These are phyloP conservation scores for Cancer borealis DNA, from an alignment of 2,888 invertebrate species.

Conservation along the genomic window DNA sequence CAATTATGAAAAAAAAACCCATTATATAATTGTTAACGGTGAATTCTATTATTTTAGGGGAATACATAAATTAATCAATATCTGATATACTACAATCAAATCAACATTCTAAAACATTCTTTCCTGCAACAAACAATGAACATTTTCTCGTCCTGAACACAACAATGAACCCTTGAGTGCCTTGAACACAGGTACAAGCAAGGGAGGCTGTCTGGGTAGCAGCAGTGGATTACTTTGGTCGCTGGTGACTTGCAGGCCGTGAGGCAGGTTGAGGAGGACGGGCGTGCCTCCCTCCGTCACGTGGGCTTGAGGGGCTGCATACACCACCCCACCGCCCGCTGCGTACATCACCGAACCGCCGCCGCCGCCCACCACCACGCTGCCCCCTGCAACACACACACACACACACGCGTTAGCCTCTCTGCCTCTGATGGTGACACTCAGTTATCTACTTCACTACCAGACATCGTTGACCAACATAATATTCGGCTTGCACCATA, in stretches of 20 bases:
- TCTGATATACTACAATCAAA: no score
- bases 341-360: conserved; percentile 68
- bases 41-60: no score
- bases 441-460: neutral
- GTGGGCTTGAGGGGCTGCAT: conserved; percentile 56
- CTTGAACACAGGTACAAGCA: neutral
- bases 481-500: neutral
- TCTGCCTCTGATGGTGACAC: no score
- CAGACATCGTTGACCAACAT: neutral
- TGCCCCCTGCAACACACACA: conserved; percentile 60
- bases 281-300: conserved; percentile 58
- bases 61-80: no score
- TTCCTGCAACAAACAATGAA: no score
- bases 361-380: conserved; percentile 64
- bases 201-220: neutral
- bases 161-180: no score
- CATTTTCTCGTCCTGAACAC: no score
- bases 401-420: neutral
- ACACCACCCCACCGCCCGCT: conserved; percentile 64
- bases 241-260: conserved; percentile 60
- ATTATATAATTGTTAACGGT: no score
- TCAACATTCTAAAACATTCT: no score
- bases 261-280: conserved; percentile 66
- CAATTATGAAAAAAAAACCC: neutral
- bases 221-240: conserved; percentile 60